Base-by-base conservation (phyloP, 2,113 vertebrate genomes). In the Panthera uncia region DNA sequence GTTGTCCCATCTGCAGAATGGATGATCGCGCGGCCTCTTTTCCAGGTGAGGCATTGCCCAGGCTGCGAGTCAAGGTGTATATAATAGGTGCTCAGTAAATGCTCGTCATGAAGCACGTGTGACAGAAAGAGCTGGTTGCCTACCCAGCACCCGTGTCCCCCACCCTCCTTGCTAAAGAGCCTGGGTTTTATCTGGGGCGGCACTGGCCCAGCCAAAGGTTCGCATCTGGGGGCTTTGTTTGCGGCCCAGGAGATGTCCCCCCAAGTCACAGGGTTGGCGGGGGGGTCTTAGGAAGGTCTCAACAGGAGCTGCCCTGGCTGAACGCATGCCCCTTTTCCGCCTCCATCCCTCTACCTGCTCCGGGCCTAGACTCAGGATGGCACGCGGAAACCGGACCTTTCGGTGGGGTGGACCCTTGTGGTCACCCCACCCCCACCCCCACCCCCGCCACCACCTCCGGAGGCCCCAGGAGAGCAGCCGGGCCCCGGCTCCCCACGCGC, bases 401-500 rank as follows among this genome's bases (percentile, higher is more conserved):
- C 0, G 0, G 33, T 1, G 1, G 63, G 45, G 36, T 3, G 80
- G 86, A 11, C 2, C 25, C 87, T 78, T 27, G 0, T 0, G 23
- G 18, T 27, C 23, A 0, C 74, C 21, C n/a, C 31, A 27, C 11
- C 14, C 27, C 23, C 23, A 38, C 15, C 55, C 18, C 23, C 23
- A 38, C 15, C 55, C 18, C 55, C 85, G 0, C 45, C 45, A 45
- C 15, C 3, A 38, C 15, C 55, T 25, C 55, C 80, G 0, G n/a
- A 31, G 71, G 3, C 78, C 83, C 52, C 50, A 1, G 27, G 33
- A 27, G 9, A 21, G 45, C 9, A 1, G 48, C 31, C 2, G 12
- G 25, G 63, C 6, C 83, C 1, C 21, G 0, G 16, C 55, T 15
- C 1, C 4, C 4, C 11, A 1, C 5, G 31, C 9, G 19, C 3